Evolutionary conservation across 2,888 invertebrate genomes (phyloP).

Genomic region (Papilio protenor): DNA sequence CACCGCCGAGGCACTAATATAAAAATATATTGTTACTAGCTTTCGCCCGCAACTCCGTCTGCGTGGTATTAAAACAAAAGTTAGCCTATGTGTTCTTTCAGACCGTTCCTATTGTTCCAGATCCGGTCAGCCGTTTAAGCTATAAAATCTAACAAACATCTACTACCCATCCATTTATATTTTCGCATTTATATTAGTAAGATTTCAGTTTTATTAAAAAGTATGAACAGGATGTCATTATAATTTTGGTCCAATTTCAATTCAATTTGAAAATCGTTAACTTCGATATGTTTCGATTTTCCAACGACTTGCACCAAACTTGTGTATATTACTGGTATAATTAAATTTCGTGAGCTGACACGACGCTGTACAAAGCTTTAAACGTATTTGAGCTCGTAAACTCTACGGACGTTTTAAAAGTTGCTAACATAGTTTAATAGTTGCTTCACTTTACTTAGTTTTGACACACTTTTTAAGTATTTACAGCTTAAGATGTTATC

Average conservation of each 20-base stretch:
- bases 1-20: too few species aligned
- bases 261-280: neutral
- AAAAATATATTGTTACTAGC: too few species aligned
- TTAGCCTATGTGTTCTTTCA: too few species aligned
- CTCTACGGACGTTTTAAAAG: slow-evolving; percentile 5
- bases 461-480: neutral
- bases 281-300: slow-evolving; percentile 11
- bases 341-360: slow-evolving; percentile 24
- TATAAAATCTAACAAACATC: too few species aligned
- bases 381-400: slow-evolving; percentile 16
- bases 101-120: too few species aligned
- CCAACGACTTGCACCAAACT: slow-evolving; percentile 11
- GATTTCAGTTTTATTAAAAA: neutral
- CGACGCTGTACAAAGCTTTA: slow-evolving; percentile 3
- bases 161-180: too few species aligned
- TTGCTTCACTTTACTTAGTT: neutral
- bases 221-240: neutral
- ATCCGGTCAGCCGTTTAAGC: too few species aligned
- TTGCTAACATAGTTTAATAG: slow-evolving; percentile 23
- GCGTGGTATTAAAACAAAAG: too few species aligned
- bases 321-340: neutral
- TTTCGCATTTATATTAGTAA: too few species aligned
- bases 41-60: too few species aligned
- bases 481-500: neutral
- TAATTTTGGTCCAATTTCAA: neutral